Conservation (phyloP, 2,113 vertebrate species). For the Proteles cristata region DNA sequence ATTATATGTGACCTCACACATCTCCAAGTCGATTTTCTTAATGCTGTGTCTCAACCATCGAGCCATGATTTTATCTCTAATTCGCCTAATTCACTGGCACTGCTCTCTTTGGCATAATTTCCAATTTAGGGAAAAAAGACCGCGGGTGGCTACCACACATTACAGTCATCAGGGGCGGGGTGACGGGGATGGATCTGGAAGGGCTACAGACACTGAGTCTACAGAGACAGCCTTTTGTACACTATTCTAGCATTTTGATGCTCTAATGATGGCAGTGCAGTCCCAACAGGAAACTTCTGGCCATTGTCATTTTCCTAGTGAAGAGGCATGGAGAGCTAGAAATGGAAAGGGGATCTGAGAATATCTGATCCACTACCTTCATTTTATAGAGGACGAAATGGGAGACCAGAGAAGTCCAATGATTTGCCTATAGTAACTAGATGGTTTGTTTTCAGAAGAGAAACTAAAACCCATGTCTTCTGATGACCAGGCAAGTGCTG, state of each 20-base stretch:
- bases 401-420: neutral
- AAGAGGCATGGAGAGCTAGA: neutral
- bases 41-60: neutral
- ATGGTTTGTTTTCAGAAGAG: neutral
- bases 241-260: neutral
- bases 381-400: neutral
- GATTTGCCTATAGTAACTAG: neutral
- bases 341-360: neutral
- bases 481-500: neutral
- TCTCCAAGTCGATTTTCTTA: slow-evolving; percentile 22
- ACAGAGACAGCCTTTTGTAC: neutral
- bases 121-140: neutral
- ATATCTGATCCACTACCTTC: neutral
- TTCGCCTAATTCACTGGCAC: slow-evolving; percentile 14
- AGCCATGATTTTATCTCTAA: neutral
- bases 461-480: neutral
- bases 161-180: neutral
- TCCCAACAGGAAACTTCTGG: neutral
- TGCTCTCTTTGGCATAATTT: slow-evolving; percentile 7
- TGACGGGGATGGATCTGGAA: neutral
- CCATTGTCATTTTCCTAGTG: neutral
- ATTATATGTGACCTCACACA: slow-evolving; percentile 27
- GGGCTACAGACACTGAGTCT: neutral
- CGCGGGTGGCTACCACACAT: neutral
- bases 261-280: neutral